Evolutionary conservation across 2,797 vertebrate genomes (phyloP).

Genomic region (Balearica regulorum): DNA sequence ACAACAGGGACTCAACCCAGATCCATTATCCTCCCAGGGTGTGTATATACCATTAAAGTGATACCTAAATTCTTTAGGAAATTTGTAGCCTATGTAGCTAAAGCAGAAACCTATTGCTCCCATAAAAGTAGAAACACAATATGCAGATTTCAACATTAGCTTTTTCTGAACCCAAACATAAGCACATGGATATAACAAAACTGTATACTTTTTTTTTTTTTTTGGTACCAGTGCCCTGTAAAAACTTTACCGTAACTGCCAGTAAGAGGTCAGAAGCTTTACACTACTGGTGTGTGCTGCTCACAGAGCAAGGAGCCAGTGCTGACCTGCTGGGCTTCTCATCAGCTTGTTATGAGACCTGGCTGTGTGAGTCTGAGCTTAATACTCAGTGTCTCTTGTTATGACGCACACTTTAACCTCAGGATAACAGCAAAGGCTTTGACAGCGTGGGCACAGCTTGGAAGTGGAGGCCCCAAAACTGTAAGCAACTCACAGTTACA

Average conservation of each 20-base stretch:
- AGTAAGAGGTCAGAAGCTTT: background rate
- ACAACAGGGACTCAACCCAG: background rate
- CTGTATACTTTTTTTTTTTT: no score
- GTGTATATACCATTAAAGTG: background rate
- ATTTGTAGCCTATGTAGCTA: background rate
- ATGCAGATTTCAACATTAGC: background rate
- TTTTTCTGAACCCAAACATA: background rate
- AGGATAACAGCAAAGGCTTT: background rate
- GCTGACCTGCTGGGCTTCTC: background rate
- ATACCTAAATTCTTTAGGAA: background rate
- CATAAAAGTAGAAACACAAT: background rate
- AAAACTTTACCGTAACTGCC: background rate
- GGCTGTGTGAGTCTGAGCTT: background rate
- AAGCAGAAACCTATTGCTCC: background rate
- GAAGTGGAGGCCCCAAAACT: background rate
- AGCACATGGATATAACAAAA: accelerated
- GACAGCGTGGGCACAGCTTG: accelerated
- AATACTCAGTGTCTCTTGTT: accelerated
- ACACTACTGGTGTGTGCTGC: background rate
- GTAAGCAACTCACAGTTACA: background rate
- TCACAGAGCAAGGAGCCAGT: background rate
- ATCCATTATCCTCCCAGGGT: background rate
- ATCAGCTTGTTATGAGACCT: background rate
- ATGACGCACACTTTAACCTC: background rate
- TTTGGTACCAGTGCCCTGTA: background rate